These are phyloP conservation scores for Tholera decimalis DNA, from an alignment of 2,888 invertebrate species.

Conservation along the genomic window DNA sequence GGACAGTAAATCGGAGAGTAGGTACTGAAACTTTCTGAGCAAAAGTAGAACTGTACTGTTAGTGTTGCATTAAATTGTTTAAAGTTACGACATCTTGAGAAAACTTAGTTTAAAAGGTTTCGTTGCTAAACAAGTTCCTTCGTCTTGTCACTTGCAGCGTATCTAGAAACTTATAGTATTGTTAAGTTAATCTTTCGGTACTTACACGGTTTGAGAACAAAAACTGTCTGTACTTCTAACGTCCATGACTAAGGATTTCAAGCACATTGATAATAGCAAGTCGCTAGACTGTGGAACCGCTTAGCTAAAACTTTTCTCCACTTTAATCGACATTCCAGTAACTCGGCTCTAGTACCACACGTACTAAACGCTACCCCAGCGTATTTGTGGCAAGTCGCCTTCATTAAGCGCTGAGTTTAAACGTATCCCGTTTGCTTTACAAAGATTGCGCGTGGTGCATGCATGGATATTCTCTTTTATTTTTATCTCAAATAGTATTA, in stretches of 20 bases:
- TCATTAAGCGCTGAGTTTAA: constrained; percentile 67
- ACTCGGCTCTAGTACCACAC: constrained; percentile 35
- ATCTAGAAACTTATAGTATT: background rate
- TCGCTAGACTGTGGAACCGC: background rate
- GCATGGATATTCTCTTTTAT: constrained; percentile 36
- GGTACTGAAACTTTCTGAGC: background rate
- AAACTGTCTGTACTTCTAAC: background rate
- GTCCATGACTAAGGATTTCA: background rate
- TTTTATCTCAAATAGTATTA: constrained; percentile 28
- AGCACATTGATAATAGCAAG: background rate
- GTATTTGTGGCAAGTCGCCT: constrained; percentile 65
- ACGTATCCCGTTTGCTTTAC: constrained; percentile 56
- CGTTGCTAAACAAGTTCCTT: background rate
- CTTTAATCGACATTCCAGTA: constrained; percentile 33
- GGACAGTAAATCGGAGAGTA: constrained; percentile 5
- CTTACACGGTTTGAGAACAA: background rate
- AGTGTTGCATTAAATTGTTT: background rate
- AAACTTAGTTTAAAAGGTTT: background rate
- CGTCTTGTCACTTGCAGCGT: background rate
- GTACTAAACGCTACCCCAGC: constrained; percentile 47
- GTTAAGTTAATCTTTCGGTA: background rate
- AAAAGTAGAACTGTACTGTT: background rate
- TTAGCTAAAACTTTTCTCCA: background rate
- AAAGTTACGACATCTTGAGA: background rate
- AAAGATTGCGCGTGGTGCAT: constrained; percentile 55